Base-by-base conservation (phyloP, 1,140 invertebrate species). In the Leptopilina boulardi region DNA sequence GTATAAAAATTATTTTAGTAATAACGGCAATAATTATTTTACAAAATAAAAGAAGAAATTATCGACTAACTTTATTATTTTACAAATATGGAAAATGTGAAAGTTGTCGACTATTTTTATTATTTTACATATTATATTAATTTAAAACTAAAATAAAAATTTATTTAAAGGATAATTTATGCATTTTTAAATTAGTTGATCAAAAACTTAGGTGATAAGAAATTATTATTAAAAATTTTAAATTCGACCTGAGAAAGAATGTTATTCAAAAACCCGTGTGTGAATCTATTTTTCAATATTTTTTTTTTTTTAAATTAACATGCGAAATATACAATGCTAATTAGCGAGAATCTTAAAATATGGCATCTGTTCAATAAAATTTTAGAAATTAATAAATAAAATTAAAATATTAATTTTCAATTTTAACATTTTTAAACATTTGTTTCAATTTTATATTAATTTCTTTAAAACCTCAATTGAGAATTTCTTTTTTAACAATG, bases 301-400 rank as follows among this genome's bases (percentile, higher is more conserved):
- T 11, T 21, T 26, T 10, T 5, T n/a, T 59, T 13, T 26, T 26
- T 59, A 10, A 21, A 23, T 23, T 21, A 19, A 21, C n/a, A 5
- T 51, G n/a, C n/a, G 47, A 51, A 51, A 51, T 51, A n/a, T 51
- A 51, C 47, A 51, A 51, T 15, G n/a, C 47, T 51, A n/a, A 18
- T 18, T n/a, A 51, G 18, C 47, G 18, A 51, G 47, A 51, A 18
- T 47, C 42, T 13, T 47, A 1, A 47, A 47, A 47, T 47, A 47
- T 47, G 42, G 42, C 42, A 3, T 47, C n/a, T 47, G 42, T 47
- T 51, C 13, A 44, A n/a, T 44, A 13, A 44, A 44, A 44, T 13
- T 44, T 15, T 44, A n/a, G 9, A 44, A 44, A 42, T 8, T 42
- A 42, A 15, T n/a, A 44, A 44, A 44, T 44, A 38, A 38, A 38